Evolutionary conservation across 1,140 invertebrate species (phyloP), one percentile per base, ranked within the genome.

Genomic region (Pseudomyrmex gracilis): DNA sequence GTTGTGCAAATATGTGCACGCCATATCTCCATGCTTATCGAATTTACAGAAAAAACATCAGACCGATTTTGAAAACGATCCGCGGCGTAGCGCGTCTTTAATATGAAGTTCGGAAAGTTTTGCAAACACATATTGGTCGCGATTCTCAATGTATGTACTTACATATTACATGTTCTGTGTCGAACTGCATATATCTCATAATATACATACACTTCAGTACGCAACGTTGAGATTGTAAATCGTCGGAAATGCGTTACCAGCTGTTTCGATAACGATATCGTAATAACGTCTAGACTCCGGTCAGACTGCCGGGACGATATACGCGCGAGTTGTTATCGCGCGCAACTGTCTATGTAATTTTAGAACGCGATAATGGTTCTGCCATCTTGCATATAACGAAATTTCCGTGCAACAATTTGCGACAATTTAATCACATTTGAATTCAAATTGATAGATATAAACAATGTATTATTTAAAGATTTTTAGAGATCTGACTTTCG

Each of bases 211-310:
- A n/a, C 9, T 77, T 77, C 10, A 8, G n/a, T 78, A 70, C 10
- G 10, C 15, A 58, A 78, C 12, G 24, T 78, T 53, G 17, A 51
- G 53, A 57, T 68, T 70, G 20, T 78, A 78, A 70, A 70, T 58
- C 43, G 51, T n/a, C 55, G 43, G 53, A 57, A 58, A 70, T 34
- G 13, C 17, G 74, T 22, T 67, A 68, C 34, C 34, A 78, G 76
- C 20, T 78, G 64, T 57, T 57, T 43, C 20, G 76, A 78, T 78
- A 78, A 78, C 64, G 66, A 70, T 70, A 78, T 78, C 53, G 3
- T 34, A 78, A 68, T 78, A 67, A 68, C 7, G 63, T 57, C 24
- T n/a, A 57, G 51, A 70, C 20, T 66, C 1, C 34, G 34, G 34
- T n/a, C 53, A 22, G 73, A 58, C 43, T 68, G 34, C 34, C 10